Conservation (phyloP, 2,888 invertebrate genomes). For the Hetaerina titia region DNA sequence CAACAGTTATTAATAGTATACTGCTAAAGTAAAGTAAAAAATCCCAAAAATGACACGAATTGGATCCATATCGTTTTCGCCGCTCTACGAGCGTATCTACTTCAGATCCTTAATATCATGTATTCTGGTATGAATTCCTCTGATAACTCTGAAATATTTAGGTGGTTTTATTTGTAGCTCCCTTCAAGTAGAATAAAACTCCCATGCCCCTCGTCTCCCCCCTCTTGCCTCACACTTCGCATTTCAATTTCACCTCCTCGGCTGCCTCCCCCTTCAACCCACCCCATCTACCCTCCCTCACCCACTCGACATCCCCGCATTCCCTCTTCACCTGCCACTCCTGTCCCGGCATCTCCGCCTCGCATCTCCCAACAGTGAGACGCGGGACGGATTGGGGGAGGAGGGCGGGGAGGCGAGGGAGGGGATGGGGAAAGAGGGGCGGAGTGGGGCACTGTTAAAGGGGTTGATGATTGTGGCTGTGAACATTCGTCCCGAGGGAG, state of each 20-base stretch:
- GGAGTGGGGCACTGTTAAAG: neutral
- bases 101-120: too few species aligned
- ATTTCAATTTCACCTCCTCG: slow-evolving; percentile 74
- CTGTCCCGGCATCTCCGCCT: slow-evolving; percentile 41
- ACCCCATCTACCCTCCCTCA: neutral
- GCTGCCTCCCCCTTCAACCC: neutral
- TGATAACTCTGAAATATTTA: too few species aligned
- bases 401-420: neutral
- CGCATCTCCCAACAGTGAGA: slow-evolving; percentile 45
- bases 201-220: neutral
- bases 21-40: too few species aligned
- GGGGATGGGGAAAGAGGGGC: neutral
- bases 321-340: slow-evolving; percentile 58
- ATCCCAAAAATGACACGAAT: too few species aligned
- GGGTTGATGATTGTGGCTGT: slow-evolving; percentile 60
- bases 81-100: too few species aligned
- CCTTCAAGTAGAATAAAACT: neutral
- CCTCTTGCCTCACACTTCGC: slow-evolving; percentile 71
- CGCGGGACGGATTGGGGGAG: neutral
- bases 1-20: too few species aligned
- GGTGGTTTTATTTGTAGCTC: too few species aligned
- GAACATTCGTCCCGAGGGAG: slow-evolving; percentile 45
- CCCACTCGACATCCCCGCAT: neutral
- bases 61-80: too few species aligned
- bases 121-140: too few species aligned